Base-by-base conservation (phyloP, 2,797 vertebrate species). In the Gephyroberyx darwinii region DNA sequence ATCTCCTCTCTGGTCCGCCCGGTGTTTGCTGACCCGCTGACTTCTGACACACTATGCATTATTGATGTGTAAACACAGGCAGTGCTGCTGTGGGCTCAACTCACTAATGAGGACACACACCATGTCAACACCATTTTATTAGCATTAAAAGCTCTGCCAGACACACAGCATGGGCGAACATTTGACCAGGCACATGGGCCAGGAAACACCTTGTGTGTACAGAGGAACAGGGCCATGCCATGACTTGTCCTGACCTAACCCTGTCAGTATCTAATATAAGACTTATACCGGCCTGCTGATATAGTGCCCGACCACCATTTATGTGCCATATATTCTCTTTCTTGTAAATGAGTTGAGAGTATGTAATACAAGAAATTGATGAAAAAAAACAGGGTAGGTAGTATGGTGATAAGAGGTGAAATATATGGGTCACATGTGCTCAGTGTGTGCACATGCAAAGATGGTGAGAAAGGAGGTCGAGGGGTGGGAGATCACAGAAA, bases 11-110 rank as follows among this genome's bases (percentile, higher is more conserved):
- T 10, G 4, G 50, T 64, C 69, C 71, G 17, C 17, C 17, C 17
- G 16, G 31, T 22, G 26, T 77, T 71, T 82, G 84, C 84, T 86
- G 79, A 86, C 69, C 54, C 64, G 68, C 71, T 83, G 64, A 47
- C 0, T 75, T 83, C 50, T 45, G 65, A 74, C 45, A 52, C 68
- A 45, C 19, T 30, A 0, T 74, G 71, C 71, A 84, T 87, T 79
- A 86, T 68, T 91, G 72, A 84, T 82, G 71, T 80, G 75, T 88
- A 89, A 91, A 91, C 86, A 89, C 17, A 0, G 58, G 33, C 77
- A 72, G 74, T 35, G 74, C 39, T 45, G 8, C 33, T 13, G 0
- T 41, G 63, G 57, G 35, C 75, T 55, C 41, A 0, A 3, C 35
- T 65, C 53, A 72, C 19, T 47, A 77, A 65, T 69, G 77, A 71